Conservation (phyloP, 2,113 vertebrate genomes). For the Garra rufa region DNA sequence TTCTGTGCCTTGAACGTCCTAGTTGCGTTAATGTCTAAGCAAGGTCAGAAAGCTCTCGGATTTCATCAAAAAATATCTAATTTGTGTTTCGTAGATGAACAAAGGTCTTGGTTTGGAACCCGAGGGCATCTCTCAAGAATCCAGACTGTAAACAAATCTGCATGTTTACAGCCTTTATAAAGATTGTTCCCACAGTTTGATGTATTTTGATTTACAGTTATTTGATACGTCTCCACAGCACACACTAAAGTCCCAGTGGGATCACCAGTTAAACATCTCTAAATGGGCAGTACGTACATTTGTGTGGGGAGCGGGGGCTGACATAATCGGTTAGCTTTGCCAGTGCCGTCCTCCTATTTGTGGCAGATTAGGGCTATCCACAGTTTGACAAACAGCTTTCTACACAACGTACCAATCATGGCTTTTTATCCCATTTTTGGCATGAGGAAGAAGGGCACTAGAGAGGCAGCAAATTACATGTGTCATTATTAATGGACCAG, state of each 20-base stretch:
- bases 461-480: constrained; percentile 50
- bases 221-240: constrained; percentile 37
- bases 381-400: constrained; percentile 49
- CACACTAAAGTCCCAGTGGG: constrained; percentile 15
- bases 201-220: constrained; percentile 36
- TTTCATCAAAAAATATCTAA: no score
- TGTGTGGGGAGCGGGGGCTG: constrained; percentile 1
- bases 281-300: constrained; percentile 8
- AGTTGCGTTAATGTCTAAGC: no score
- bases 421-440: constrained; percentile 51
- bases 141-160: constrained; percentile 22
- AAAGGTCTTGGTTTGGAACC: no score
- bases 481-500: constrained; percentile 54
- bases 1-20: no score
- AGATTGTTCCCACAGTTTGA: constrained; percentile 37
- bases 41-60: no score
- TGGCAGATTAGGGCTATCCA: constrained; percentile 50
- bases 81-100: no score
- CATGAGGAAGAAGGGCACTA: constrained; percentile 27
- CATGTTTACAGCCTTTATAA: constrained; percentile 35
- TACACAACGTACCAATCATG: constrained; percentile 47
- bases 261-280: constrained; percentile 17
- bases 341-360: constrained; percentile 23
- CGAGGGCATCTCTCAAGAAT: background rate
- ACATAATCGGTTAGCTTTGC: constrained; percentile 44